A percentile compares a stretch with the other conserved stretches of the same genome.
phyloP scores from a whole-genome alignment of 2,888 invertebrate genomes.

The Tanypteryx hageni region DNA sequence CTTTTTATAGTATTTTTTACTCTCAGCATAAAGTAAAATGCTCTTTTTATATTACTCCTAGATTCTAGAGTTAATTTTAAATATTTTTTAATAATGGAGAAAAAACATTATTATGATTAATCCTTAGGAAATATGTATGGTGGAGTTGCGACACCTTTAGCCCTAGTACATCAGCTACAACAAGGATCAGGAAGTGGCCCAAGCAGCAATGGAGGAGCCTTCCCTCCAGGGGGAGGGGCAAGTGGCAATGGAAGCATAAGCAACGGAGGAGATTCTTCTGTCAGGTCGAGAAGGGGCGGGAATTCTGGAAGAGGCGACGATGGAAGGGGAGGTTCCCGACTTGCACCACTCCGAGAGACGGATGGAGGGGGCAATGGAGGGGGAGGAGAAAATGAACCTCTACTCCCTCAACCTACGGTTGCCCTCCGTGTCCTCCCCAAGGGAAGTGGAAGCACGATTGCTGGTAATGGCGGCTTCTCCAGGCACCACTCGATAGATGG shows the following conservation, averaged over 20 bases:
- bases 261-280: slow-evolving; percentile 65
- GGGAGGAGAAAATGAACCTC: slow-evolving; percentile 80
- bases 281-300: slow-evolving; percentile 67
- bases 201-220: slow-evolving; percentile 18
- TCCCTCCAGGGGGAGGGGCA: slow-evolving; percentile 56
- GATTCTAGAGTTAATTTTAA: neutral
- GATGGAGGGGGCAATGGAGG: slow-evolving; percentile 53
- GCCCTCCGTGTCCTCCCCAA: slow-evolving; percentile 72
- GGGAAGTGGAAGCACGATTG: slow-evolving; percentile 77
- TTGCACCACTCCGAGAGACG: slow-evolving; percentile 64
- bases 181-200: slow-evolving; percentile 77
- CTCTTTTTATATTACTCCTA: neutral
- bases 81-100: neutral
- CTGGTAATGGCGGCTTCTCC: slow-evolving; percentile 72
- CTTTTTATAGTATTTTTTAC: neutral
- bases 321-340: slow-evolving; percentile 57
- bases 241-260: slow-evolving; percentile 45
- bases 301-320: slow-evolving; percentile 58
- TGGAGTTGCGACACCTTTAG: slow-evolving; percentile 84
- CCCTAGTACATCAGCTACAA: slow-evolving; percentile 80
- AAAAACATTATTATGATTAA: neutral
- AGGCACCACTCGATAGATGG: slow-evolving; percentile 65
- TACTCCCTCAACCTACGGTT: slow-evolving; percentile 73
- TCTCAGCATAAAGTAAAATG: no score
- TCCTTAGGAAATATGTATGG: slow-evolving; percentile 78